These are phyloP conservation scores for Salvelinus namaycush DNA, from an alignment of 2,113 vertebrate species.

Conservation along the genomic window DNA sequence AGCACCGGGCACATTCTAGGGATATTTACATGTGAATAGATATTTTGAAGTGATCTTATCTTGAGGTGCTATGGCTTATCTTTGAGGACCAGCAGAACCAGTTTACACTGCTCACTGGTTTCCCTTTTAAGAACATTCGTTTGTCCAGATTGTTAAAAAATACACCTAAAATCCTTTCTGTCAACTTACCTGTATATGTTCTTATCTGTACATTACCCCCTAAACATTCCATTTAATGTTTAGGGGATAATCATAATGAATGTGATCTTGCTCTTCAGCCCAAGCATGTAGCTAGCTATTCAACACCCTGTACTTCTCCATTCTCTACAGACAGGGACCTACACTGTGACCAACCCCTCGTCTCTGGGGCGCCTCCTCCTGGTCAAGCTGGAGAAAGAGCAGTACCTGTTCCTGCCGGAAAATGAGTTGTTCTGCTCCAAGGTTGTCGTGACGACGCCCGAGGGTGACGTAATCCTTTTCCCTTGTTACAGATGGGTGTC, in stretches of 20 bases:
- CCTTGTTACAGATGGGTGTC: conserved; percentile 72
- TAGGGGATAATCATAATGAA: too few species aligned
- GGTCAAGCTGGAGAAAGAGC: conserved; percentile 65
- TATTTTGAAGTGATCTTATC: too few species aligned
- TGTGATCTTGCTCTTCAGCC: too few species aligned
- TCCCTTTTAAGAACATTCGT: background rate
- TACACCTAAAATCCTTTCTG: background rate
- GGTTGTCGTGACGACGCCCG: conserved; percentile 58
- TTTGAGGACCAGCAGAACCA: too few species aligned
- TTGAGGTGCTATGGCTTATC: too few species aligned
- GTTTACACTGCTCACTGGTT: too few species aligned
- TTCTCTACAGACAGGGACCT: conserved; percentile 42
- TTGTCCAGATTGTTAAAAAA: background rate
- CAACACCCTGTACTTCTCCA: background rate
- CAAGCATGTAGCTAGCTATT: too few species aligned
- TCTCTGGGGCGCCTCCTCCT: conserved; percentile 63
- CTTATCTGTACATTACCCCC: too few species aligned
- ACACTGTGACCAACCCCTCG: conserved; percentile 37
- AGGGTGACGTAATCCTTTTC: conserved; percentile 53
- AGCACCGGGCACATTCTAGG: too few species aligned
- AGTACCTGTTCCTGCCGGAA: conserved; percentile 36
- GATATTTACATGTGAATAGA: too few species aligned
- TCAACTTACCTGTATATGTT: background rate
- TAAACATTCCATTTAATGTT: too few species aligned
- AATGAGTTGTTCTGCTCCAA: conserved; percentile 72